Evolutionary conservation across 2,797 vertebrate genomes (phyloP), one percentile per base, ranked within the genome.

Genomic region (Benthosema pterotum): DNA sequence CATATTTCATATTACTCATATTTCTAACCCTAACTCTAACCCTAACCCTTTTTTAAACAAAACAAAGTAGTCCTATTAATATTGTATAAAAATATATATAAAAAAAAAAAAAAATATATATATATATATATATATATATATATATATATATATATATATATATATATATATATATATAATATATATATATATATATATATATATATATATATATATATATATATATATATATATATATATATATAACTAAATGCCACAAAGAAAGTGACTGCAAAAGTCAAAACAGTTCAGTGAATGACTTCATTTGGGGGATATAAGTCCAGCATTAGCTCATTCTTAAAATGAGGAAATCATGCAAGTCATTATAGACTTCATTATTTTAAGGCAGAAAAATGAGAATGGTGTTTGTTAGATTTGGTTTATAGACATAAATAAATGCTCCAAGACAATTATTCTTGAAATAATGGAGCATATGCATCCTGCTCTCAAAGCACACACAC

Each of bases 401-500:
- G 45, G 63, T 71, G 58, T 65, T 54, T 54, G 43, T 49, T 32
- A 32, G 7, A 32, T 77, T 60, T 19, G 63, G 57, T 75, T 52
- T 56, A 50, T 74, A 63, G 60, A 58, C 42, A 69, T 78, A 60
- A 67, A 74, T 72, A 62, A 53, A 59, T 78, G 56, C 52, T 71
- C 64, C 32, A 52, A 72, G 49, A 67, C 54, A 71, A 43, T 60
- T 60, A 43, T 60, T 60, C 32, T 48, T 18, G 38, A 2, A 56
- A 28, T 32, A 83, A 80, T 67, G 62, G 14, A 19, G 72, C 45
- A 71, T 69, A 55, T 63, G 71, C 63, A 69, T 69, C 68, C 63
- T 48, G 38, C 51, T 47, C 76, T 65, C 71, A 69, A 77, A 81
- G 25, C 79, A 22, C n/a, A n/a, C n/a, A n/a, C n/a, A n/a, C n/a